Evolutionary conservation across 2,888 invertebrate species (phyloP).

Genomic region (Keiferia lycopersicella): DNA sequence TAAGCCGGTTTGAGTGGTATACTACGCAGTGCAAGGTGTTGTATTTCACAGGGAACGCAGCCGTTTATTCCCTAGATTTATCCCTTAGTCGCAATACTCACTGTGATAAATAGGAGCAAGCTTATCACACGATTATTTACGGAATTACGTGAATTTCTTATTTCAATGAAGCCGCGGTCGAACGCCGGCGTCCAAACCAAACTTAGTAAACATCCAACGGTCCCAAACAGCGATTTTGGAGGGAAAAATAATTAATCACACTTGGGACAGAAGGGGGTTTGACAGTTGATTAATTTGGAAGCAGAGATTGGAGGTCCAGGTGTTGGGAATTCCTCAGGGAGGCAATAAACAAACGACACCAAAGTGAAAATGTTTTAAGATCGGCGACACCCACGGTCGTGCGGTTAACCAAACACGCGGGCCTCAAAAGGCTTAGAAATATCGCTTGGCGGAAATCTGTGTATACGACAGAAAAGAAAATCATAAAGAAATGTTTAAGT

Average conservation of each 20-base stretch:
- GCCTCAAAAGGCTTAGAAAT: no score
- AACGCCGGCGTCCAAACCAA: constrained; percentile 18
- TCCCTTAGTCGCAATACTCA: no score
- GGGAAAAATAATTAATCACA: constrained; percentile 54
- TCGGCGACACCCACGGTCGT: constrained; percentile 28
- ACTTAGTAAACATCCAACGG: not conserved
- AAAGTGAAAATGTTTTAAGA: constrained; percentile 44
- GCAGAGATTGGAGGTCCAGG: constrained; percentile 53
- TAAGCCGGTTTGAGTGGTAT: constrained; percentile 37
- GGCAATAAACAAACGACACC: constrained; percentile 51
- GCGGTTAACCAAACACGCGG: not conserved
- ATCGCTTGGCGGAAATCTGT: no score
- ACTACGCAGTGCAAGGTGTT: no score
- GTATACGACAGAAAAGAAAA: no score
- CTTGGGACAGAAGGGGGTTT: constrained; percentile 42
- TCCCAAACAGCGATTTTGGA: constrained; percentile 42
- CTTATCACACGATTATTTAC: no score
- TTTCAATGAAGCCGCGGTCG: not conserved
- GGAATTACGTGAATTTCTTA: not conserved
- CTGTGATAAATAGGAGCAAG: no score
- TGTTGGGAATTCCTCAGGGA: constrained; percentile 40
- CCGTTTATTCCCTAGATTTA: no score
- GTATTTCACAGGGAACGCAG: no score
- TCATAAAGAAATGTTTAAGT: no score
- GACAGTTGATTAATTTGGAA: constrained; percentile 61